Base-by-base conservation (phyloP, 2,113 vertebrate genomes). In the Diadophis punctatus region DNA sequence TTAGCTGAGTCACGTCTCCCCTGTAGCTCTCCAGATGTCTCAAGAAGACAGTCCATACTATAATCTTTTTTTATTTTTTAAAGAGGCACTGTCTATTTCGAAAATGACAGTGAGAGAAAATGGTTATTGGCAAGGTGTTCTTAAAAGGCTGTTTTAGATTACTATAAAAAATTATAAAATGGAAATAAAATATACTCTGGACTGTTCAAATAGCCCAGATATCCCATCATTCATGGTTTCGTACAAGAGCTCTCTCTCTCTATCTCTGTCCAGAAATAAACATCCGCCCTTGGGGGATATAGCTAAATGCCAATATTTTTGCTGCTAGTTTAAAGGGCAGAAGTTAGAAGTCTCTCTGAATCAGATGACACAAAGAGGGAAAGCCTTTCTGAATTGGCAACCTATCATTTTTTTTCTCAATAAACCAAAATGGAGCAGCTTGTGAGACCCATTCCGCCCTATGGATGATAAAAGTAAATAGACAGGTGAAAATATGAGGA, bases 1-100 rank as follows among this genome's bases (percentile, higher is more conserved):
- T 96, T 95, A 96, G 96, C 52, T 97, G 96, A 96, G 92, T 96
- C 96, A 95, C 56, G 18, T 94, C 91, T 95, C 94, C 95, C 96
- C 96, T 2, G 46, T 94, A 93, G 94, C 93, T 96, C 94, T 96
- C 96, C 96, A 96, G 96, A 96, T 96, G 96, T 96, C 97, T 86
- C 25, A 43, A 34, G 86, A 51, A 91, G 52, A 48, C 91, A 4
- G 0, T 91, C 87, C 86, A 93, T 93, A 87, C 95, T 88, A 48
- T 56, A 91, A 84, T 23, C 30, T 68, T 93, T 91, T 43, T 93
- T 90, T 55, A 51, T 51, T 51, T 51, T 86, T 60, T 63, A 63
- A 86, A 49, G 51, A 91, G 68, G 23, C 51, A 11, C 46, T 4
- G 7, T 63, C 88, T 48, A 27, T 90, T 88, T 22, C 48, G 14